Evolutionary conservation across 2,797 vertebrate species (phyloP), one percentile per base, ranked within the genome.

Genomic region (Cuniculus paca): DNA sequence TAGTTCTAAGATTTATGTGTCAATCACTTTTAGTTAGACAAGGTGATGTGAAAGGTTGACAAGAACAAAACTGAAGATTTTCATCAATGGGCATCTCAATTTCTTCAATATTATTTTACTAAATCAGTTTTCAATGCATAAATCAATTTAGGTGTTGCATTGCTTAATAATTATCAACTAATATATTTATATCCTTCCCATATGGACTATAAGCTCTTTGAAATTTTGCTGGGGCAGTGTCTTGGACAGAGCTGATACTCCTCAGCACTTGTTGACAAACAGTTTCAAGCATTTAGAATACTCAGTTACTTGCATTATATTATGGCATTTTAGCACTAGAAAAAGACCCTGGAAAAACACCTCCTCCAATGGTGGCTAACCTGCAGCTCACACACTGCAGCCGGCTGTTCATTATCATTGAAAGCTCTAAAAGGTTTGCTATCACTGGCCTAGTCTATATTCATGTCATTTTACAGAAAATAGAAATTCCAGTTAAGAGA

Each of bases 81-180:
- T 85, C 39, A 85, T 77, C 83, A 85, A 83, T 56, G 34, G 63
- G 36, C 4, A 79, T 79, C 48, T 42, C n/a, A 78, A 70, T 70
- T 88, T 75, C 9, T 88, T 63, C 60, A 95, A 52, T 61, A 91
- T 50, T 63, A 82, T 85, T 95, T 92, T 78, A 79, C 42, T 80
- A 34, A 65, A 58, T 74, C 16, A 20, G 4, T 88, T 58, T 84
- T 91, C 24, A 77, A 80, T 85, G 19, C 3, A 50, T 22, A 72
- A 52, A n/a, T 63, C 36, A 89, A 78, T 28, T 85, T 79, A 65
- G 16, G 16, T 36, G 52, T n/a, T 56, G 22, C 2, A 86, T 13
- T 60, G 1, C 26, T 93, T 96, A 95, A 61, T 89, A 96, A 82
- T 86, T 80, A 68, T 20, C 16, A 86, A 13, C 3, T 61, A 96